Conservation (phyloP, 2,888 invertebrate species). For the Drosophila histrio region DNA sequence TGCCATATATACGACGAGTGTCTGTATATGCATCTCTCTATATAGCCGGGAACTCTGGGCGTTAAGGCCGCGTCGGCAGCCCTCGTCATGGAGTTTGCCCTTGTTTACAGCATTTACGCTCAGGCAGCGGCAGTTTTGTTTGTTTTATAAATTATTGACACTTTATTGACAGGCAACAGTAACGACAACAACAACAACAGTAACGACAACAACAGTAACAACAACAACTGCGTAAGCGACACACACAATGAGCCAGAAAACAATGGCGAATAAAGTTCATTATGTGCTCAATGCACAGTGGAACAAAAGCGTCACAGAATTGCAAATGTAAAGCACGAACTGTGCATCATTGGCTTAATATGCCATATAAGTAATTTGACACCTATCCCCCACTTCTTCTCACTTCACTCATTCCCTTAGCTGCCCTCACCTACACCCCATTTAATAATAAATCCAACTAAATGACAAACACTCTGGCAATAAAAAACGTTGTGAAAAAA, state of each 20-base stretch:
- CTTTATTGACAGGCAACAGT: slow-evolving; percentile 71
- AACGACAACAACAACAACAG: slow-evolving; percentile 14
- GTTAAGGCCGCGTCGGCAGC: slow-evolving; percentile 4
- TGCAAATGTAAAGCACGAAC: slow-evolving; percentile 12
- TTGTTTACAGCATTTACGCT: slow-evolving; percentile 62
- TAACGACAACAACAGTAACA: slow-evolving; percentile 7
- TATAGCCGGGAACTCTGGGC: slow-evolving; percentile 4
- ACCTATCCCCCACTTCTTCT: not conserved
- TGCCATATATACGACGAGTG: not conserved
- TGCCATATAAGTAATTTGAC: slow-evolving; percentile 26
- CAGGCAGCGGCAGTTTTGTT: slow-evolving; percentile 64
- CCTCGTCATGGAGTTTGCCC: slow-evolving; percentile 19
- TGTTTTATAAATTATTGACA: slow-evolving; percentile 80
- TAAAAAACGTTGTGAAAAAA: slow-evolving; percentile 31
- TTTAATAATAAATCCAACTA: slow-evolving; percentile 22
- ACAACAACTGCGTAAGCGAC: slow-evolving; percentile 17
- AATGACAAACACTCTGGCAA: slow-evolving; percentile 33
- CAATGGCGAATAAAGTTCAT: slow-evolving; percentile 65
- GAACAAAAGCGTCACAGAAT: slow-evolving; percentile 39
- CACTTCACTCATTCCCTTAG: not conserved
- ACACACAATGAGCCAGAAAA: slow-evolving; percentile 51
- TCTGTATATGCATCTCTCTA: not conserved
- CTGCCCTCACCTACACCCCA: not conserved
- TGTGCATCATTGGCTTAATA: slow-evolving; percentile 36
- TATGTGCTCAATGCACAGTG: slow-evolving; percentile 65